Conservation (phyloP, 1,140 invertebrate genomes). For the Sinella curviseta region DNA sequence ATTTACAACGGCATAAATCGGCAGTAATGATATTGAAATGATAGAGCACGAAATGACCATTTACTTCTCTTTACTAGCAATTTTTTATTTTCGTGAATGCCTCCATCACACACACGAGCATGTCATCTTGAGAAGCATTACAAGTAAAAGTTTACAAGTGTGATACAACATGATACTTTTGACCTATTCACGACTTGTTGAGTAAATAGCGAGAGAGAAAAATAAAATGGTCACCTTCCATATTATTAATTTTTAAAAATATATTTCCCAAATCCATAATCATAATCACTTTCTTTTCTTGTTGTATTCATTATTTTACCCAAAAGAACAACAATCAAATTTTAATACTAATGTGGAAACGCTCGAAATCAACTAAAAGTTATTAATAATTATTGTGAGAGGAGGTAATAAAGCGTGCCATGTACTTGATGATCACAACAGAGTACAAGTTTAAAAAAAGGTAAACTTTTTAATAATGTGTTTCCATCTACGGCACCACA, state of each 20-base stretch:
- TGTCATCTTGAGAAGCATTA: too few species aligned
- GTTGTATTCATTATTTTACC: too few species aligned
- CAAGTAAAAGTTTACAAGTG: too few species aligned
- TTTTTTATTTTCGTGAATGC: too few species aligned
- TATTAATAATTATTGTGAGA: background rate
- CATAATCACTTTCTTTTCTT: conserved; percentile 2
- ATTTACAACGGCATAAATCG: background rate
- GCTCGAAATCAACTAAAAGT: background rate
- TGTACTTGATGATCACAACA: too few species aligned
- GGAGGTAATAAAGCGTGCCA: background rate
- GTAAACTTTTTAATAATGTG: background rate
- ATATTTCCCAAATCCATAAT: background rate
- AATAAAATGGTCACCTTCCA: background rate
- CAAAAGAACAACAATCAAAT: too few species aligned
- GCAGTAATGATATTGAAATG: background rate
- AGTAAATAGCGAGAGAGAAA: background rate
- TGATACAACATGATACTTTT: background rate
- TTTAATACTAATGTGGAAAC: too few species aligned
- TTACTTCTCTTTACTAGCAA: too few species aligned
- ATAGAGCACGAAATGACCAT: background rate
- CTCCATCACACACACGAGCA: too few species aligned
- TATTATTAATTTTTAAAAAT: too few species aligned
- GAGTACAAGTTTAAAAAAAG: background rate
- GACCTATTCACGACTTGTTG: background rate
- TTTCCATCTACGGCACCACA: background rate